Evolutionary conservation across 2,113 vertebrate genomes (phyloP).

Genomic region (Azemiops feae): DNA sequence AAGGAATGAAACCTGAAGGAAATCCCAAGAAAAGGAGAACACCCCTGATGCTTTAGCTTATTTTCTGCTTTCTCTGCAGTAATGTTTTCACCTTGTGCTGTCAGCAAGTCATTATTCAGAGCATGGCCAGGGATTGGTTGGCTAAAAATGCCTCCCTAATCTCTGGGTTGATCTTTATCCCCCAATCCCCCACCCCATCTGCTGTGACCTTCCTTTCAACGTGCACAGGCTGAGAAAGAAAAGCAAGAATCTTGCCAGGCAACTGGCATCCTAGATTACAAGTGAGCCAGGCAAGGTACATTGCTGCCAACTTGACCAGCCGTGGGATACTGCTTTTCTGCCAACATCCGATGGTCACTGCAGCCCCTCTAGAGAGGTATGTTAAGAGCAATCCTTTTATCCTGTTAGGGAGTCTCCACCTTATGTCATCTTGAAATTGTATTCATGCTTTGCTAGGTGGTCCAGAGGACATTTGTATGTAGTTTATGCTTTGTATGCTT

Average conservation of each 20-base stretch:
- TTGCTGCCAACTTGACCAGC: background rate
- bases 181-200: conserved; percentile 60
- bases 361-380: conserved; percentile 21
- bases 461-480: background rate
- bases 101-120: conserved; percentile 40
- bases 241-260: conserved; percentile 17
- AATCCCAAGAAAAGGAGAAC: fast-evolving
- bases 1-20: background rate
- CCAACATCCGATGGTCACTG: conserved; percentile 2
- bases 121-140: conserved; percentile 64
- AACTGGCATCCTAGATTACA: conserved; percentile 6
- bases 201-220: conserved; percentile 52
- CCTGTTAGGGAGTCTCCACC: background rate
- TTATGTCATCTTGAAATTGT: background rate
- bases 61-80: conserved; percentile 19
- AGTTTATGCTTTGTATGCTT: background rate
- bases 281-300: background rate
- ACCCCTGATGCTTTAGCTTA: background rate
- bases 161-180: conserved; percentile 64
- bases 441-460: background rate
- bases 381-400: background rate
- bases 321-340: background rate
- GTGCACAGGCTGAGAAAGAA: conserved; percentile 39
- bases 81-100: conserved; percentile 61
- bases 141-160: conserved; percentile 73